Evolutionary conservation across 2,888 invertebrate species (phyloP).

Genomic region (Caenorhabditis angaria): DNA sequence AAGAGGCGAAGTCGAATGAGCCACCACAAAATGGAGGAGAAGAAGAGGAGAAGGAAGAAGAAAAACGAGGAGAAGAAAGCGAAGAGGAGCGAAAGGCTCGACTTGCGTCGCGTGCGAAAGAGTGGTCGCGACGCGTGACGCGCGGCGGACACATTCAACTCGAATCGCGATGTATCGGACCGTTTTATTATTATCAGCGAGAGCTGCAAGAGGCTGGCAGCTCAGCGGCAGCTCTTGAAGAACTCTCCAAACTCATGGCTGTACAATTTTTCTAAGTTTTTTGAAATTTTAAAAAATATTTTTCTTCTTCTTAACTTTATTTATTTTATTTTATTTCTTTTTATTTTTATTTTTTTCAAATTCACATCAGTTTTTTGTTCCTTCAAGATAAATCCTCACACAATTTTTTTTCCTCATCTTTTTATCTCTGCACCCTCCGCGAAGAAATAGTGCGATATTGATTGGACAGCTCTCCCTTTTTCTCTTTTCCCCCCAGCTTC

Average conservation of each 20-base stretch:
- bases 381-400: neutral
- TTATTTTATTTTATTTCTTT: constrained; percentile 9
- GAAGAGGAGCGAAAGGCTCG: constrained; percentile 57
- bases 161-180: constrained; percentile 12
- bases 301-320: neutral
- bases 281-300: neutral
- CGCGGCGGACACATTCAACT: constrained; percentile 14
- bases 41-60: constrained; percentile 15
- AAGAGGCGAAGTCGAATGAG: neutral
- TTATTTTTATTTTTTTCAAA: neutral
- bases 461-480: neutral
- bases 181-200: constrained; percentile 7
- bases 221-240: neutral
- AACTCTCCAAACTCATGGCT: constrained; percentile 8
- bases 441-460: too few relatives aligned
- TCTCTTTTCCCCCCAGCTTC: neutral
- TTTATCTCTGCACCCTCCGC: neutral
- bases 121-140: constrained; percentile 37
- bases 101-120: constrained; percentile 49
- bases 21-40: neutral
- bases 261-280: constrained; percentile 4
- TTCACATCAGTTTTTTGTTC: neutral
- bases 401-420: neutral
- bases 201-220: neutral
- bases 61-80: constrained; percentile 25